Evolutionary conservation across 2,113 vertebrate genomes (phyloP).

Genomic region (Mobula hypostoma): DNA sequence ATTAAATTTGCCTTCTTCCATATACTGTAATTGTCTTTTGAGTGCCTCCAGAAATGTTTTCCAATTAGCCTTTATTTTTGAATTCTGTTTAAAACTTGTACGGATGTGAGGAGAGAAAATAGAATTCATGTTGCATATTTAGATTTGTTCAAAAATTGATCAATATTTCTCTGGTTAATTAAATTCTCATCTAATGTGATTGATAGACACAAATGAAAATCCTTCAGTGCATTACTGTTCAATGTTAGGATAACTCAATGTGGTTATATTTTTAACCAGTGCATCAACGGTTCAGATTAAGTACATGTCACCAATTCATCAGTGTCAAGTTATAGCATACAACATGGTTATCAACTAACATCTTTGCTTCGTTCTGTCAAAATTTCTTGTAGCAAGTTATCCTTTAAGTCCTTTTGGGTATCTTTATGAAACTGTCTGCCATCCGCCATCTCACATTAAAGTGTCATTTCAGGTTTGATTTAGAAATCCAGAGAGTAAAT

Average conservation of each 20-base stretch:
- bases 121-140: not conserved
- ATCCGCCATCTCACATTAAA: not conserved
- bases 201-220: not conserved
- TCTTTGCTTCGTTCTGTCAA: not conserved
- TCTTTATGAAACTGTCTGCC: not conserved
- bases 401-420: not conserved
- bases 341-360: conserved; percentile 16
- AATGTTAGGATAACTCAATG: not conserved
- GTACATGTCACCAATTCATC: conserved; percentile 14
- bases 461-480: conserved; percentile 6
- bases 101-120: not conserved
- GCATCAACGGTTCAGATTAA: conserved; percentile 9
- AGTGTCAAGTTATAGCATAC: not conserved
- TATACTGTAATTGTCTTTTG: not conserved
- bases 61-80: not conserved
- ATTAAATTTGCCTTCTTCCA: not conserved
- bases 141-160: conserved; percentile 20
- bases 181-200: not conserved
- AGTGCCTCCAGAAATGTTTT: not conserved
- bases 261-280: conserved; percentile 2
- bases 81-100: not conserved
- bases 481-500: not conserved
- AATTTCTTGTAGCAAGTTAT: not conserved
- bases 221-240: not conserved
- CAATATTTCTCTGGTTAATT: not conserved